These are phyloP conservation scores for Cygnus buccinator DNA, from an alignment of 2,113 vertebrate species.

Conservation along the genomic window DNA sequence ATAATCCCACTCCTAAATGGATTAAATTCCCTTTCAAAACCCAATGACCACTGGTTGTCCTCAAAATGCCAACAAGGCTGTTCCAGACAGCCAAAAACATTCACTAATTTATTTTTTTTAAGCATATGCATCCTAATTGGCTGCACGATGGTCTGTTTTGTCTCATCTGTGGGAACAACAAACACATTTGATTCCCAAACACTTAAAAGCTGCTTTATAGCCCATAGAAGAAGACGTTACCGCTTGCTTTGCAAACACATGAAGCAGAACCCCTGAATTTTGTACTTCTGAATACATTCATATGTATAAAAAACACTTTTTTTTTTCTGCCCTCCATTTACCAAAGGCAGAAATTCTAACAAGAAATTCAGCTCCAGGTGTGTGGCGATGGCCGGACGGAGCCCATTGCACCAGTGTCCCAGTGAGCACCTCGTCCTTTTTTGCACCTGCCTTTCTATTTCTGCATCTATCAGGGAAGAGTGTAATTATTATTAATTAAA, in stretches of 20 bases:
- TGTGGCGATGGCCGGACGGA: neutral
- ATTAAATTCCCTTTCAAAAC: neutral
- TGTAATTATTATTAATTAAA: neutral
- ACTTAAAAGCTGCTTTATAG: slow-evolving; percentile 6
- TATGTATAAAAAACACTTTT: too few species aligned
- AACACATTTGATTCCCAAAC: neutral
- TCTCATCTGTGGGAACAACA: neutral
- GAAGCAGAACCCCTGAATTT: neutral
- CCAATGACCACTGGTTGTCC: neutral
- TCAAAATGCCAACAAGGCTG: neutral
- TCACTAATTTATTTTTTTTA: neutral
- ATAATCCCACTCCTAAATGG: slow-evolving; percentile 3
- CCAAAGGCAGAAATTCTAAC: neutral
- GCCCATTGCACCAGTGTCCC: accelerated
- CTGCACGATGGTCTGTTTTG: accelerated
- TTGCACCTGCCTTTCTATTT: neutral
- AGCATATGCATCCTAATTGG: neutral
- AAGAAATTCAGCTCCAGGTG: neutral
- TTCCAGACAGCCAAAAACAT: neutral
- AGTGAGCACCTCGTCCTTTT: neutral
- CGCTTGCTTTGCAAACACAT: neutral
- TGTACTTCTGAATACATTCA: neutral
- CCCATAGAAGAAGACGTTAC: neutral
- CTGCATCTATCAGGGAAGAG: neutral
- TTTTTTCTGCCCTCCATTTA: neutral